Evolutionary conservation across 2,113 vertebrate species (phyloP).

Genomic region (Catharus fuscescens): DNA sequence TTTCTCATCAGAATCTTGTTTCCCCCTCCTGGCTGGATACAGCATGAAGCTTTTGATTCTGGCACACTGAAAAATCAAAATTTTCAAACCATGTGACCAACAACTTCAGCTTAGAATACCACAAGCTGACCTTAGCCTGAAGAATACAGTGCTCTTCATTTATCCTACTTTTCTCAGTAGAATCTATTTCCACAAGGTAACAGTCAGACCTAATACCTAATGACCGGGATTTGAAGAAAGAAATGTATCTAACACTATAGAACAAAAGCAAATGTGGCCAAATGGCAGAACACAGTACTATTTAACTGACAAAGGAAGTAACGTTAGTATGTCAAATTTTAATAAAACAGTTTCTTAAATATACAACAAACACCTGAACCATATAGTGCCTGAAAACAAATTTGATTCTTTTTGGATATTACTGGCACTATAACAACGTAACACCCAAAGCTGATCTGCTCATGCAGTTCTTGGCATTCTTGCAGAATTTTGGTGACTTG

Average conservation of each 20-base stretch:
- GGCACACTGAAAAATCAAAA: constrained; percentile 65
- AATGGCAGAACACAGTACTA: not conserved
- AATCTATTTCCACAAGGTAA: not conserved
- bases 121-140: not conserved
- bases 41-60: constrained; percentile 44
- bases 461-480: not conserved
- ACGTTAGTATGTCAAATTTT: not conserved
- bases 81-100: not conserved
- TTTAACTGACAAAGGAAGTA: not conserved
- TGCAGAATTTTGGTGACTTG: not conserved
- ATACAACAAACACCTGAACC: not conserved
- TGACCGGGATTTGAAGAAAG: not conserved
- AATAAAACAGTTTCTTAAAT: not conserved
- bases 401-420: not conserved
- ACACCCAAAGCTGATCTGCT: not conserved
- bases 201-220: not conserved
- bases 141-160: not conserved
- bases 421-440: not conserved
- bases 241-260: not conserved
- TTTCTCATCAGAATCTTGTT: constrained; percentile 80
- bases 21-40: constrained; percentile 63
- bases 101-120: not conserved
- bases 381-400: not conserved
- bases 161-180: not conserved
- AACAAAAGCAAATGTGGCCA: not conserved